Conservation (phyloP, 2,888 invertebrate genomes). For the Dicyrtomina minuta region DNA sequence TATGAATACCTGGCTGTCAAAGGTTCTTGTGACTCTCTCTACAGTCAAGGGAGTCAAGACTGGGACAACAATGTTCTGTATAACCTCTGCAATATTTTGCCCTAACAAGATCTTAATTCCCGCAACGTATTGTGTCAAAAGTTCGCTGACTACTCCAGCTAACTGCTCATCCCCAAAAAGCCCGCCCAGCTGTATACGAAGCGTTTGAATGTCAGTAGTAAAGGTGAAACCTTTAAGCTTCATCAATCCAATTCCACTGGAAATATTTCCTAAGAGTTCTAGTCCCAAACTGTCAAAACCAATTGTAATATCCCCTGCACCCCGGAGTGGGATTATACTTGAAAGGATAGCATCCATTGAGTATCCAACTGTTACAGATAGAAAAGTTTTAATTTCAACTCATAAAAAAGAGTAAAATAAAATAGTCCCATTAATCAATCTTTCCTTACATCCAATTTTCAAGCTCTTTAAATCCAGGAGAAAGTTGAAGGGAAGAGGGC, state of each 20-base stretch:
- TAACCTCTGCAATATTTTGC: too few species aligned
- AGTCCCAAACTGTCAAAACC: neutral
- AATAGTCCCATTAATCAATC: neutral
- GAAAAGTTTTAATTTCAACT: too few species aligned
- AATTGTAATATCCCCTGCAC: neutral
- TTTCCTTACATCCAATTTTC: too few species aligned
- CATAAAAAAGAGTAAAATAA: neutral
- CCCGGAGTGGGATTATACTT: conserved; percentile 1
- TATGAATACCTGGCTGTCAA: too few species aligned
- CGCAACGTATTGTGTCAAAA: neutral
- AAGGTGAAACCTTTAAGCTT: neutral
- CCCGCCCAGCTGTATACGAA: conserved; percentile 16
- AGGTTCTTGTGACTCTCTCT: too few species aligned
- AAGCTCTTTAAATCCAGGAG: too few species aligned
- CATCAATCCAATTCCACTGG: too few species aligned
- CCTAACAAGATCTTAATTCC: neutral
- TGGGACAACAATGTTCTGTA: too few species aligned
- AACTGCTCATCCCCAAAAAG: conserved; percentile 31
- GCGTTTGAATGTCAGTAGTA: neutral
- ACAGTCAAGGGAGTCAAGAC: too few species aligned
- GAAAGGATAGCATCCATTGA: neutral
- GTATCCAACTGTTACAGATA: neutral
- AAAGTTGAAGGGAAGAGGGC: neutral
- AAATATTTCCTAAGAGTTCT: too few species aligned
- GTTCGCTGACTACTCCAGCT: conserved; percentile 23